Evolutionary conservation across 1,140 invertebrate genomes (phyloP), one percentile per base, ranked within the genome.

Genomic region (Drosophila quadrilineata): DNA sequence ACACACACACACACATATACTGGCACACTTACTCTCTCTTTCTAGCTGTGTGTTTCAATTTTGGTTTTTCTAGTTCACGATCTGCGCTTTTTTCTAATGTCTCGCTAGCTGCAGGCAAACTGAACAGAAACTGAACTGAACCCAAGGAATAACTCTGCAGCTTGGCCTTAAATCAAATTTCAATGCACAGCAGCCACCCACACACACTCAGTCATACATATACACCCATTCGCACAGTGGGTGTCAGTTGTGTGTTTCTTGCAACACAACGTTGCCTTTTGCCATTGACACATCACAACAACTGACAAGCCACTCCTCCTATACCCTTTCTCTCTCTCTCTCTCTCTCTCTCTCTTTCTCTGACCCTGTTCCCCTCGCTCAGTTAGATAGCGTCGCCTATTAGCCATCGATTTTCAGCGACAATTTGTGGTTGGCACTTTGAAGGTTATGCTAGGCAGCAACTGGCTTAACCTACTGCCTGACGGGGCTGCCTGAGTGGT

Each of bases 141-240:
- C 38, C 41, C 26, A 41, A 48, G 58, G 12, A 35, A 41, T 31
- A 54, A 31, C 48, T 36, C 48, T 19, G 38, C 50, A 74, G 76
- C 66, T 82, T 69, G 73, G 77, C 73, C 77, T 82, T 84, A 82
- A 84, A 82, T 82, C 77, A 82, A 73, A 82, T 73, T 67, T 57
- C 58, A 68, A 50, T 70, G 43, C 62, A 50, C 33, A 33, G n/a
- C 29, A 36, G 12, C 38, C 19, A 64, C 21, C 48, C 16, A 10
- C 29, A 45, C 29, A 45, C 38, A 24, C 19, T 24, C 28, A 31
- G 19, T 16, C 16, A 22, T 19, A 33, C 12, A 17, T 12, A 17
- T 21, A 35, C 33, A 38, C 16, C 14, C 24, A 19, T 19, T 5
- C 6, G 31, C 28, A 12, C 22, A 29, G 14, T 41, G 8, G 52